Base-by-base conservation (phyloP, 1,140 invertebrate species). In the Bombus consobrinus region DNA sequence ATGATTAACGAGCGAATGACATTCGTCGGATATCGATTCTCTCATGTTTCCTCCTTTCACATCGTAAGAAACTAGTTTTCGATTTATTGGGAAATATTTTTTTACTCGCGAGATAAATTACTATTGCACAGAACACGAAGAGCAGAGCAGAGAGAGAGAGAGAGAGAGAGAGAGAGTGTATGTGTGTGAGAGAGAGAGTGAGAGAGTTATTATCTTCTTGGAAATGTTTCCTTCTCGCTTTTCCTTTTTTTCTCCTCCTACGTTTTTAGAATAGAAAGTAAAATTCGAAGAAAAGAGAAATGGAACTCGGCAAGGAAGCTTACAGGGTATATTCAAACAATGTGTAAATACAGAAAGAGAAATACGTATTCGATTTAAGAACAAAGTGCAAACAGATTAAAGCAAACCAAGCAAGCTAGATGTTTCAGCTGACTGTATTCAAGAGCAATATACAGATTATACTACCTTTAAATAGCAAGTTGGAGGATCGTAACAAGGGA, bases 371-470 rank as follows among this genome's bases (percentile, higher is more conserved):
- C 64, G 13, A 47, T 32, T 41, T 25, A 69, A 69, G 43, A 69
- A 43, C 8, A 64, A 69, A 80, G 43, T 69, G 34, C 41, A 80
- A 80, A 69, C 32, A 69, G 43, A 80, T 53, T 53, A 69, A 69
- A 13, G 32, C 3, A 69, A 80, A 69, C 64, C 41, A 53, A 32
- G 22, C 10, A 13, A 0, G 59, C n/a, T 34, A 47, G 41, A 79
- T 79, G 41, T 68, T 79, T 37, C 25, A 69, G 41, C 64, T 25
- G 41, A 18, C 34, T 39, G 78, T 28, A 25, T 53, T 28, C 43
- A 80, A 80, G 12, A 47, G 4, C 34, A 69, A 69, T 22, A 79
- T 34, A 53, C 62, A 22, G 25, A 68, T 62, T 9, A 9, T 25
- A n/a, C 1, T 66, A 47, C 22, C 13, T n/a, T 75, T 53, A 13